These are phyloP conservation scores for Motacilla tschutschensis DNA, from an alignment of 2,113 vertebrate genomes.

Conservation along the genomic window DNA sequence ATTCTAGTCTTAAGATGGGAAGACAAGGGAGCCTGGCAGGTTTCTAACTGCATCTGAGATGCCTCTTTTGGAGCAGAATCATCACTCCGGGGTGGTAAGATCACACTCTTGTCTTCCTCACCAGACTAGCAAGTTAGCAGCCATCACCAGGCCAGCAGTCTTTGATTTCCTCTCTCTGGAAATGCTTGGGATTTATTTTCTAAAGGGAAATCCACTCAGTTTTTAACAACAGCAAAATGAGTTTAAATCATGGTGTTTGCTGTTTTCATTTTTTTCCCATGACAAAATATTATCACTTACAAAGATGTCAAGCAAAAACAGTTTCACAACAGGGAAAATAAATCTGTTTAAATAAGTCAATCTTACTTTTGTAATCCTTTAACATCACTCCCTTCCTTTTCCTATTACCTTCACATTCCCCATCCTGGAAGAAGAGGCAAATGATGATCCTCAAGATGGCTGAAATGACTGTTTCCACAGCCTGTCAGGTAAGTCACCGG, in stretches of 20 bases:
- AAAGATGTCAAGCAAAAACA: neutral
- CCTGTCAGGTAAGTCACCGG: neutral
- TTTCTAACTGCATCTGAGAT: neutral
- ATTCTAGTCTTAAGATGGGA: neutral
- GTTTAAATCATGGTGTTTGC: neutral
- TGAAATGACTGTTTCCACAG: neutral
- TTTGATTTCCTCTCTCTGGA: neutral
- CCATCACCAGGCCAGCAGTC: neutral
- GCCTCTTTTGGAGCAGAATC: neutral
- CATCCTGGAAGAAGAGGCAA: neutral
- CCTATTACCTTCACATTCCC: neutral
- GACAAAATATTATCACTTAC: neutral
- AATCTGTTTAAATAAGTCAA: neutral
- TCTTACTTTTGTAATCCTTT: neutral
- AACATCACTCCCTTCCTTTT: neutral
- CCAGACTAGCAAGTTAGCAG: neutral
- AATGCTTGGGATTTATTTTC: neutral
- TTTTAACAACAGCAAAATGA: neutral
- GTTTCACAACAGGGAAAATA: neutral
- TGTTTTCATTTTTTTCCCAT: neutral
- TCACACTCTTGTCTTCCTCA: neutral
- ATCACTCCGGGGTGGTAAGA: neutral
- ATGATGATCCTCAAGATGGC: neutral
- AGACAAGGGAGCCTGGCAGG: neutral
- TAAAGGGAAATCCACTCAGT: neutral